These are phyloP conservation scores for Amphipyra tragopoginis DNA, from an alignment of 2,888 invertebrate species.

Conservation along the genomic window DNA sequence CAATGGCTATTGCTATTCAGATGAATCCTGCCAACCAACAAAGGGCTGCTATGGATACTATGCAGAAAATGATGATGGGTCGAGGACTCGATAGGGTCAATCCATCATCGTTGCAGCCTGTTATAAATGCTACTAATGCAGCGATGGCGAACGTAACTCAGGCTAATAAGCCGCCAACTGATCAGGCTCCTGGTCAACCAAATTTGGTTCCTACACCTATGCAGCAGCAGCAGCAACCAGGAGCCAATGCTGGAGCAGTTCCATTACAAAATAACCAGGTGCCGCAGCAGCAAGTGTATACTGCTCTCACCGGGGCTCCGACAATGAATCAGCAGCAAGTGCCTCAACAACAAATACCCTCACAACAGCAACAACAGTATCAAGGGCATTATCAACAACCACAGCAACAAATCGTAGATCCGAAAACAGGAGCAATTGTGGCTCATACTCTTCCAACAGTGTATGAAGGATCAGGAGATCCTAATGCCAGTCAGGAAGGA, in stretches of 20 bases:
- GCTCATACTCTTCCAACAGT: conserved; percentile 49
- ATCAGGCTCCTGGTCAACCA: conserved; percentile 31
- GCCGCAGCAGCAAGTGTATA: conserved; percentile 60
- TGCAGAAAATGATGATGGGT: conserved; percentile 74
- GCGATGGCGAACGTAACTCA: conserved; percentile 50
- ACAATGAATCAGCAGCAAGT: conserved; percentile 53
- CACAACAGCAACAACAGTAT: conserved; percentile 56
- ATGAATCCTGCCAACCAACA: conserved; percentile 85
- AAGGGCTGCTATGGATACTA: conserved; percentile 73
- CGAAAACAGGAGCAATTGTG: conserved; percentile 57
- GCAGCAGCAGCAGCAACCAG: conserved; percentile 22
- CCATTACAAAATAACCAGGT: conserved; percentile 54
- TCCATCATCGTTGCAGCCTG: conserved; percentile 51
- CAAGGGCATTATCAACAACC: conserved; percentile 56
- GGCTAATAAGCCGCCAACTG: conserved; percentile 24
- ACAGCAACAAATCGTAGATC: conserved; percentile 57
- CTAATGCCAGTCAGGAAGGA: conserved; percentile 30
- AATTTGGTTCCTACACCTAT: conserved; percentile 9
- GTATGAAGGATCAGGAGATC: conserved; percentile 55
- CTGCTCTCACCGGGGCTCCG: conserved; percentile 54
- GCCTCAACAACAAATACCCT: conserved; percentile 48
- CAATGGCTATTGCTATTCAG: conserved; percentile 85
- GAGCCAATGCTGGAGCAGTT: conserved; percentile 2
- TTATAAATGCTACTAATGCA: conserved; percentile 56
- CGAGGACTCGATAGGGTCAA: conserved; percentile 39